These are phyloP conservation scores for Thinocorus orbignyianus DNA, from an alignment of 2,113 vertebrate species.

Conservation along the genomic window DNA sequence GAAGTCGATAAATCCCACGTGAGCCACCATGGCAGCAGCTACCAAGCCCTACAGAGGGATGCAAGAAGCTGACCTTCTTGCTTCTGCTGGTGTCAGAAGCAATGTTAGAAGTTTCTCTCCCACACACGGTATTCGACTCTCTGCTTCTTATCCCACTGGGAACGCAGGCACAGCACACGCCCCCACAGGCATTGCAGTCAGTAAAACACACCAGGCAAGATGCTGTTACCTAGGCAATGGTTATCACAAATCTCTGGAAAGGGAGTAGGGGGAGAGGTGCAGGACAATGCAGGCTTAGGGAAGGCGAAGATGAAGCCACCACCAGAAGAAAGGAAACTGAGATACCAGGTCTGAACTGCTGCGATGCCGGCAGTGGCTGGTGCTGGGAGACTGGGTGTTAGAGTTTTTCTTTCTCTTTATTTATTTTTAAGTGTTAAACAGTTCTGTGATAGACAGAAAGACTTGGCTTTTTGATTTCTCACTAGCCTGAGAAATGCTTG, in stretches of 20 bases:
- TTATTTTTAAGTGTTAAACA: not conserved
- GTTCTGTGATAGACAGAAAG: not conserved
- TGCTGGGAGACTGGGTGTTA: not conserved
- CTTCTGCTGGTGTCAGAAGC: not conserved
- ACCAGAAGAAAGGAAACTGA: not conserved
- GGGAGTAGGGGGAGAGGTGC: not conserved
- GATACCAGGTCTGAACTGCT: not conserved
- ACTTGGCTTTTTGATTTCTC: not conserved
- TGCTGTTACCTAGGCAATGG: constrained; percentile 70
- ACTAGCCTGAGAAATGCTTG: not conserved
- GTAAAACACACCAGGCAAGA: constrained; percentile 38
- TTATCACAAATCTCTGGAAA: constrained; percentile 5
- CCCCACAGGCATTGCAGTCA: constrained; percentile 43
- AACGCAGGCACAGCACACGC: constrained; percentile 56
- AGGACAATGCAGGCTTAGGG: not conserved
- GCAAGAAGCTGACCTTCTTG: not conserved
- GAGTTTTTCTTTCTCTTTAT: not conserved
- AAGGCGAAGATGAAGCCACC: not conserved
- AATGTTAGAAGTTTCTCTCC: constrained; percentile 19
- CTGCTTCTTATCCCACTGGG: constrained; percentile 50
- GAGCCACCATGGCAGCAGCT: not conserved
- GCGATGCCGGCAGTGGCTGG: not conserved
- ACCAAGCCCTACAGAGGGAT: not conserved
- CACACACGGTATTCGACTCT: constrained; percentile 20
- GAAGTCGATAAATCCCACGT: not conserved